Base-by-base conservation (phyloP, 2,888 invertebrate species). In the Eueremaeus valkanovi region DNA sequence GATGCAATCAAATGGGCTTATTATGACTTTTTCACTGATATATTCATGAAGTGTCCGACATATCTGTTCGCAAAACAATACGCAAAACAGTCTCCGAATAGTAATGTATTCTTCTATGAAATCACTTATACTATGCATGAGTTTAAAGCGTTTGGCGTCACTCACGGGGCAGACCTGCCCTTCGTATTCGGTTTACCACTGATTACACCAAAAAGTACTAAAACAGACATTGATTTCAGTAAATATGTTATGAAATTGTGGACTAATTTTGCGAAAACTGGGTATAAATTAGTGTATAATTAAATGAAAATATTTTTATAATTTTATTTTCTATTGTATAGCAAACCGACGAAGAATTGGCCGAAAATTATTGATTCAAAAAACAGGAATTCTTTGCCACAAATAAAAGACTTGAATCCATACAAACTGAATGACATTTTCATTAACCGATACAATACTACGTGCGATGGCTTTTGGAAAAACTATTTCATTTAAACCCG, bases 211-310 rank as follows among this genome's bases (percentile, higher is more conserved):
- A 72, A 13, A 72, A 29, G 18, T 9, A 1, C 13, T 13, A 40
- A 16, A 24, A n/a, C 3, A 16, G 31, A 21, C 16, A 8, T n/a
- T 8, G 3, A 66, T 31, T 63, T 72, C 11, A 72, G 72, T 18
- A 27, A 58, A 40, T 33, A 45, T 21, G 33, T 55, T 21, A 75
- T 75, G 9, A 21, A 31, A 2, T 33, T 72, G 13, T 75, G 75
- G 75, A 75, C 75, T n/a, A 24, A 49, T 42, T 75, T 75, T 72
- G 72, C 75, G 18, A 75, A 75, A 61, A 55, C 51, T 40, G 75
- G 75, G 33, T 49, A 49, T 51, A 68, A 33, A 9, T 68, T 49
- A 16, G 2, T 8, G 18, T n/a, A 68, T 66, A 40, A 27, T 36
- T 27, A 21, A 27, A 5, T 21, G 3, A 18, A 49, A 49, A 21